Evolutionary conservation across 2,797 vertebrate species (phyloP), one percentile per base, ranked within the genome.

Genomic region (Rhadinocentrus ornatus): DNA sequence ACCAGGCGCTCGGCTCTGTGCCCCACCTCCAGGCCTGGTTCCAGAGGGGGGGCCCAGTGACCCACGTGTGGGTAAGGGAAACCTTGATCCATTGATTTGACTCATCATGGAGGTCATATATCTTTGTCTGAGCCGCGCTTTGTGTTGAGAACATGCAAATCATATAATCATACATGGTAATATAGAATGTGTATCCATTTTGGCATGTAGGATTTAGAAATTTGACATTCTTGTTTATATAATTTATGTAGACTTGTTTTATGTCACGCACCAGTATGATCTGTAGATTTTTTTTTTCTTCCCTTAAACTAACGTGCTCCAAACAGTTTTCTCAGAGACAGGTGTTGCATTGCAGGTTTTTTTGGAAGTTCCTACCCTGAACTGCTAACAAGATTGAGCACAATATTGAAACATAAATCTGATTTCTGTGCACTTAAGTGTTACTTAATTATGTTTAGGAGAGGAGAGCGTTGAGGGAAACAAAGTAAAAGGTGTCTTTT

Each of bases 371-470:
- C 52, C 24, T n/a, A 22, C 54, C 15, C 35, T 57, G 29, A 58
- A 41, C 48, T 62, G 11, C 26, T 69, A 22, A 70, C 41, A 61
- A 13, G 26, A 56, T 26, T 32, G n/a, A 62, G 32, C 22, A 29
- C 22, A 22, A 44, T 56, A 55, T 48, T 29, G 18, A 34, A 60
- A 20, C 24, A 52, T 26, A 31, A 39, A 63, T 59, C 8, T 29
- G 46, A 26, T 72, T 69, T 44, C 3, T 32, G 18, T 72, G 12
- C 56, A 13, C 26, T 9, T n/a, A 26, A 79, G 26, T 60, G 3
- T 69, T 57, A 31, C n/a, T 4, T 58, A 26, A 76, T 66, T 62
- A 69, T 22, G 60, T 59, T 34, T 29, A 15, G 24, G 22, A 62
- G 15, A 46, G 62, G 11, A 58, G 61, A 53, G 8, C 5, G 22